phyloP scores from a whole-genome alignment of 1,140 invertebrate genomes.

The Diuraphis noxia region DNA sequence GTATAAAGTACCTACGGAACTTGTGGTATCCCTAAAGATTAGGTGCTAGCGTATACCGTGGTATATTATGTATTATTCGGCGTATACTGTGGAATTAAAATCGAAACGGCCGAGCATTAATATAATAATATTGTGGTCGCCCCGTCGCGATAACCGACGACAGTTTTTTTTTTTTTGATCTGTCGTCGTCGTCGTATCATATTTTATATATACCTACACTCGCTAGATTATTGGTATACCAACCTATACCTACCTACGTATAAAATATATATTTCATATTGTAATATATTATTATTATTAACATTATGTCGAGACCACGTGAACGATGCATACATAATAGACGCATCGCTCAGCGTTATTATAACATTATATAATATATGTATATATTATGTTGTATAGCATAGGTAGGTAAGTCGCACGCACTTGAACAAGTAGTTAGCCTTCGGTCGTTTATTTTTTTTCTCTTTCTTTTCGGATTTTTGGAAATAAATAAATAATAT shows the following conservation, averaged over 20 bases:
- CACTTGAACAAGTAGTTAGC: slow-evolving; percentile 17
- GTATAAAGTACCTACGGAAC: too few relatives aligned
- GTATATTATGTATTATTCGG: too few relatives aligned
- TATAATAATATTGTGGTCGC: neutral
- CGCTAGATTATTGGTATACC: neutral
- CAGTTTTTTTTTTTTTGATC: neutral
- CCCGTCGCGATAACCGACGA: neutral
- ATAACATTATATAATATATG: too few relatives aligned
- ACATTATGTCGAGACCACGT: neutral
- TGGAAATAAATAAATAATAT: neutral
- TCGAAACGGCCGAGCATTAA: neutral
- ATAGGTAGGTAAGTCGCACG: neutral
- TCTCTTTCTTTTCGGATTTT: neutral
- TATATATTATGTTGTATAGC: neutral
- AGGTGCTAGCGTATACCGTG: too few relatives aligned
- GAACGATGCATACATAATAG: neutral
- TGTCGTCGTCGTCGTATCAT: neutral
- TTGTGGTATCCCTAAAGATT: too few relatives aligned
- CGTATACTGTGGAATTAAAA: neutral
- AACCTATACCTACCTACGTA: too few relatives aligned
- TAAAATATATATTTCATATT: neutral
- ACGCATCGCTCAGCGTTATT: neutral
- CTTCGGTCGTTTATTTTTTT: slow-evolving; percentile 2
- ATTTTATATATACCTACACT: neutral
- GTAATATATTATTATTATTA: neutral